Conservation (phyloP, 2,888 invertebrate species). For the Cerceris rybyensis region DNA sequence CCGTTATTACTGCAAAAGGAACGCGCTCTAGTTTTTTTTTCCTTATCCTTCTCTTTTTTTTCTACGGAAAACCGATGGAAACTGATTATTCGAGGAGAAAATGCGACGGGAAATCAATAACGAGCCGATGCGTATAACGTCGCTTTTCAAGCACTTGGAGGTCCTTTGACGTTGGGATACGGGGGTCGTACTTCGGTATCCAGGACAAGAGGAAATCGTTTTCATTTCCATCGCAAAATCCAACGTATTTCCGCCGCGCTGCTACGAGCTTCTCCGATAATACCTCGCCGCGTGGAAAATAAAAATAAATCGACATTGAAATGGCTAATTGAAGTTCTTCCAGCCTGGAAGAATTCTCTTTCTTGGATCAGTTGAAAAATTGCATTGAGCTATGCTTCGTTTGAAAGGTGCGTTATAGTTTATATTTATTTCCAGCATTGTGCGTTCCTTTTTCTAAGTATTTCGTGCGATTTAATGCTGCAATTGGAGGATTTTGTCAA, state of each 20-base stretch:
- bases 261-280: constrained; percentile 2
- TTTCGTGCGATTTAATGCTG: too few species aligned
- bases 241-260: background rate
- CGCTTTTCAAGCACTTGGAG: constrained; percentile 24
- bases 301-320: background rate
- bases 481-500: too few species aligned
- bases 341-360: too few species aligned
- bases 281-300: background rate
- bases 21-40: constrained; percentile 29
- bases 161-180: constrained; percentile 38
- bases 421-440: too few species aligned
- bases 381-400: too few species aligned
- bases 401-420: too few species aligned
- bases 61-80: constrained; percentile 41
- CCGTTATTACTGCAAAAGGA: too few species aligned
- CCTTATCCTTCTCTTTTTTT: constrained; percentile 4
- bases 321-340: too few species aligned
- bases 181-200: constrained; percentile 34
- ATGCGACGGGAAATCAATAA: constrained; percentile 54
- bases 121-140: constrained; percentile 40
- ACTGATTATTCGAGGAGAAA: constrained; percentile 50
- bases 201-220: constrained; percentile 45
- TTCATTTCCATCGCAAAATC: constrained; percentile 36
- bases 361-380: too few species aligned
- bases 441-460: too few species aligned